Conservation (phyloP, 2,113 vertebrate genomes). For the Hoplias malabaricus region DNA sequence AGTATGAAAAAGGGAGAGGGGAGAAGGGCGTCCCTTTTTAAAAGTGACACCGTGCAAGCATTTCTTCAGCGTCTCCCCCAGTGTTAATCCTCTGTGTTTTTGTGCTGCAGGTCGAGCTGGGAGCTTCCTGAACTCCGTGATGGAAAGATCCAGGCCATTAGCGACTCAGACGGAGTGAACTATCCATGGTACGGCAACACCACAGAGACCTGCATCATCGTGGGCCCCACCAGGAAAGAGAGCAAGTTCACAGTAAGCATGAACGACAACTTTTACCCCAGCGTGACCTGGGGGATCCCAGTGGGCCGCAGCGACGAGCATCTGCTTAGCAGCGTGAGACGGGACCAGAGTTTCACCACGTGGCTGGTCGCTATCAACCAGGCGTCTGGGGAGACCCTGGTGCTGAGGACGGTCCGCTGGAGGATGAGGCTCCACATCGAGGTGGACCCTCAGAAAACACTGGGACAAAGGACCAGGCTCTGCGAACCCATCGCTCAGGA, state of each 20-base stretch:
- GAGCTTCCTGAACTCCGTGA: slow-evolving; percentile 92
- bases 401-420: slow-evolving; percentile 93
- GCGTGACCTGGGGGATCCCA: slow-evolving; percentile 95
- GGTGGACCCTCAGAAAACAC: slow-evolving; percentile 82
- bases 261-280: slow-evolving; percentile 99
- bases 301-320: slow-evolving; percentile 91
- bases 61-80: not conserved
- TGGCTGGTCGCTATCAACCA: slow-evolving; percentile 96
- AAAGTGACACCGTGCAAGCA: too few relatives aligned
- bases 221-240: slow-evolving; percentile 91
- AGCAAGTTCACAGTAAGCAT: slow-evolving; percentile 93
- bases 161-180: slow-evolving; percentile 95
- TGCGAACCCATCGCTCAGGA: slow-evolving; percentile 86
- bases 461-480: slow-evolving; percentile 87
- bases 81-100: slow-evolving; percentile 1
- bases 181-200: slow-evolving; percentile 99
- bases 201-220: slow-evolving; percentile 91
- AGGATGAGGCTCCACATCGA: slow-evolving; percentile 91
- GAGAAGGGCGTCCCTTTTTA: too few relatives aligned
- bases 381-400: slow-evolving; percentile 82
- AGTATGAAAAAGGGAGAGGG: too few relatives aligned
- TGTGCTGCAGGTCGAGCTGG: slow-evolving; percentile 89
- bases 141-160: slow-evolving; percentile 89
- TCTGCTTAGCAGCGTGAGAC: slow-evolving; percentile 87
- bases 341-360: slow-evolving; percentile 96